Evolutionary conservation across 1,140 invertebrate genomes (phyloP).

Genomic region (Zelostemma sp.): DNA sequence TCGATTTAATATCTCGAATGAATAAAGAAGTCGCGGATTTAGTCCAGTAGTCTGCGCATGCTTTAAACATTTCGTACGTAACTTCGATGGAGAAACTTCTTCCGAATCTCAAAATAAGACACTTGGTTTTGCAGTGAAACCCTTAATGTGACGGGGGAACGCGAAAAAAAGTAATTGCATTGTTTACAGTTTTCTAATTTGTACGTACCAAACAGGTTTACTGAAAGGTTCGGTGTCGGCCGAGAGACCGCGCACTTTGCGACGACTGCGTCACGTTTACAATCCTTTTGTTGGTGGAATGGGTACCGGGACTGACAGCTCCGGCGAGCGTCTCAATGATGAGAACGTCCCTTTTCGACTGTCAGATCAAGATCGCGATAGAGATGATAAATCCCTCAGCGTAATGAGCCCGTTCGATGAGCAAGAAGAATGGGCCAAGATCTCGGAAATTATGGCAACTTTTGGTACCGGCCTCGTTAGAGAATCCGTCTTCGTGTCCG

Average conservation of each 20-base stretch:
- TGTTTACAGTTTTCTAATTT: background rate
- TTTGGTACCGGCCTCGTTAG: slow-evolving; percentile 85
- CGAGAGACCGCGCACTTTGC: slow-evolving; percentile 80
- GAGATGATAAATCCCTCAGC: slow-evolving; percentile 76
- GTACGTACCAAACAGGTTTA: slow-evolving; percentile 71
- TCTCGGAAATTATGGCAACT: slow-evolving; percentile 93
- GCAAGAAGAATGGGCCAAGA: slow-evolving; percentile 94
- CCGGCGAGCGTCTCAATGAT: slow-evolving; percentile 73
- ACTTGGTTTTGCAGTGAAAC: too few species aligned
- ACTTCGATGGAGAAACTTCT: too few species aligned
- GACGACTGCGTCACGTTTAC: slow-evolving; percentile 75
- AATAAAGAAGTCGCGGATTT: too few species aligned
- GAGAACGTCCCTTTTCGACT: slow-evolving; percentile 55
- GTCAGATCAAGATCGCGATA: slow-evolving; percentile 56
- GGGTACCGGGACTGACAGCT: slow-evolving; percentile 60
- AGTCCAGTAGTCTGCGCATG: too few species aligned
- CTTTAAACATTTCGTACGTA: too few species aligned
- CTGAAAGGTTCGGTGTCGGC: slow-evolving; percentile 83
- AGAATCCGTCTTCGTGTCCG: slow-evolving; percentile 86
- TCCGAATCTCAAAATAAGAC: too few species aligned
- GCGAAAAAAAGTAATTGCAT: background rate
- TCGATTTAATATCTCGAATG: too few species aligned
- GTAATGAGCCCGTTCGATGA: slow-evolving; percentile 92
- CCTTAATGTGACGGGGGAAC: too few species aligned
- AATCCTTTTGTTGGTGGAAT: slow-evolving; percentile 60